These are phyloP conservation scores for Kryphioiulus occultus DNA, from an alignment of 2,888 invertebrate species.

Conservation along the genomic window DNA sequence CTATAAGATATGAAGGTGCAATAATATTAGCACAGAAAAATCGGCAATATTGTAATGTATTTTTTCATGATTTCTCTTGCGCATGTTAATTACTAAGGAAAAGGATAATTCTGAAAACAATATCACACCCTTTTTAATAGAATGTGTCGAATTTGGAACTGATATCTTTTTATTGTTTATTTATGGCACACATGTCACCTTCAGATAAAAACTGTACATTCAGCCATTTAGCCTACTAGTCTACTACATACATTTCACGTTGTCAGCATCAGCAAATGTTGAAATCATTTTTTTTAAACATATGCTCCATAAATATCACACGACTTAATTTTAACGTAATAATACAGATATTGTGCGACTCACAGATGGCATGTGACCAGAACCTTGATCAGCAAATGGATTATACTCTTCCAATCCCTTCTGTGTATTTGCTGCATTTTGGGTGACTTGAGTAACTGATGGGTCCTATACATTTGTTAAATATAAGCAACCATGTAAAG, in stretches of 20 bases:
- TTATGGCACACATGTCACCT: too few species aligned
- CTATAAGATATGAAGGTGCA: too few species aligned
- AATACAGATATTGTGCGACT: slow-evolving; percentile 50
- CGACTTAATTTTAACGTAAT: background rate
- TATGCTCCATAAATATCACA: background rate
- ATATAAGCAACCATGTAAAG: background rate
- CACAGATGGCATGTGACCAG: slow-evolving; percentile 57
- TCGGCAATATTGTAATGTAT: background rate
- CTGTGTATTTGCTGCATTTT: slow-evolving; percentile 74
- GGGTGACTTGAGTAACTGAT: slow-evolving; percentile 88
- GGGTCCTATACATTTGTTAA: slow-evolving; percentile 76
- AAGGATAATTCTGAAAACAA: too few species aligned
- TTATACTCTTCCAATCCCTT: slow-evolving; percentile 91
- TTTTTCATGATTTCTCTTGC: too few species aligned
- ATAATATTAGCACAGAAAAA: background rate
- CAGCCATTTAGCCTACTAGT: background rate
- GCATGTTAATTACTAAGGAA: too few species aligned
- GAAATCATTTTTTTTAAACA: too few species aligned
- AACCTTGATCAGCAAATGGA: slow-evolving; percentile 81
- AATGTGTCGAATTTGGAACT: too few species aligned
- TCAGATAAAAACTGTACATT: background rate
- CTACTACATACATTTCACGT: background rate
- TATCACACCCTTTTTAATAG: too few species aligned
- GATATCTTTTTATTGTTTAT: too few species aligned
- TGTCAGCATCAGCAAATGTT: background rate